A percentile compares a stretch with the other conserved stretches of the same genome.
Conservation (phyloP, 2,888 invertebrate genomes). For the Netelia fuscicornis region DNA sequence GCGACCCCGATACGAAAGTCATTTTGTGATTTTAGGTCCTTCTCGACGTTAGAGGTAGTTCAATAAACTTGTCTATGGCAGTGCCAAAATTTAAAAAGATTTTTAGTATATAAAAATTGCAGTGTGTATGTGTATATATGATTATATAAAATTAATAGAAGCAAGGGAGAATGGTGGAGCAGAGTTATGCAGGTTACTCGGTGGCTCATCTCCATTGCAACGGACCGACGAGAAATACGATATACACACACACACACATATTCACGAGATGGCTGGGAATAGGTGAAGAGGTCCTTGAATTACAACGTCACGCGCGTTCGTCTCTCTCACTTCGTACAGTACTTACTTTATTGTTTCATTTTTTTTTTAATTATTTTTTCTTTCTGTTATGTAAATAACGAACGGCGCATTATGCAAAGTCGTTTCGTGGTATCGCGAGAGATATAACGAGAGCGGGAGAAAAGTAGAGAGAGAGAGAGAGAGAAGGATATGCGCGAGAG, state of each 20-base stretch:
- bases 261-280: neutral
- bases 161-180: slow-evolving; percentile 50
- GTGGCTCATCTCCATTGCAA: slow-evolving; percentile 55
- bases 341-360: slow-evolving; percentile 70
- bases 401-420: slow-evolving; percentile 69
- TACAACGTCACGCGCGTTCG: neutral
- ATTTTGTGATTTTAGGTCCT: no score
- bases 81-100: no score
- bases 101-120: slow-evolving; percentile 21
- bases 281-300: neutral
- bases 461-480: slow-evolving; percentile 22
- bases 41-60: no score
- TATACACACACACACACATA: slow-evolving; percentile 28
- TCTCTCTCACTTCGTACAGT: slow-evolving; percentile 49
- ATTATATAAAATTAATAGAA: neutral
- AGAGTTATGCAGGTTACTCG: slow-evolving; percentile 54
- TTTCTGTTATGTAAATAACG: slow-evolving; percentile 71
- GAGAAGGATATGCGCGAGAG: slow-evolving; percentile 13
- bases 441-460: slow-evolving; percentile 26
- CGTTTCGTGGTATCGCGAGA: slow-evolving; percentile 62
- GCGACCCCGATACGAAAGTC: no score
- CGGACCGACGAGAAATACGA: slow-evolving; percentile 55
- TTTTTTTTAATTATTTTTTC: slow-evolving; percentile 62
- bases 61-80: no score
- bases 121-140: slow-evolving; percentile 8